Evolutionary conservation across 2,888 invertebrate genomes (phyloP).

Genomic region (Choreutis nemorana): DNA sequence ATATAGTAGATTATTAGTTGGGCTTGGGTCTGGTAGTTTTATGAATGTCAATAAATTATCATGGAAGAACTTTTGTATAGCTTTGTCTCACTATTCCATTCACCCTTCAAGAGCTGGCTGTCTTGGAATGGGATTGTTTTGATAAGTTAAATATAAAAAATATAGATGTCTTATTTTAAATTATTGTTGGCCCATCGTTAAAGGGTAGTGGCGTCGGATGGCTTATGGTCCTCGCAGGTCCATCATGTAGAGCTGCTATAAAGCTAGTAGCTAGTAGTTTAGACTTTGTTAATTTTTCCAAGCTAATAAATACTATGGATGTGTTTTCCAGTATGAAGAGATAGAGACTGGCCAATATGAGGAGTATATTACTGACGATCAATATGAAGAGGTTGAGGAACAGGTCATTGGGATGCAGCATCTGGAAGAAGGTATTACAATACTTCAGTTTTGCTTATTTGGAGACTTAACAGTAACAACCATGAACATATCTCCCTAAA

Average conservation of each 20-base stretch:
- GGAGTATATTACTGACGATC: slow-evolving; percentile 60
- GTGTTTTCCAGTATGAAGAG: slow-evolving; percentile 50
- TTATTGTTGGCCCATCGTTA: no score
- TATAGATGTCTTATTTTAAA: no score
- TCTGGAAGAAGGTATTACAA: slow-evolving; percentile 58
- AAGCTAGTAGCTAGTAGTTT: background rate
- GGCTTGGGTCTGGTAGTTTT: background rate
- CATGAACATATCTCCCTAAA: no score
- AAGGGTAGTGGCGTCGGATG: no score
- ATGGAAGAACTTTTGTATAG: no score
- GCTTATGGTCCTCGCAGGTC: background rate
- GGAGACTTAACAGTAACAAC: no score
- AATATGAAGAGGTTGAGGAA: slow-evolving; percentile 60
- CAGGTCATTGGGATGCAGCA: slow-evolving; percentile 62
- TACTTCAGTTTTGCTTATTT: no score
- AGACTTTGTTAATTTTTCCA: background rate
- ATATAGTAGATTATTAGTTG: background rate
- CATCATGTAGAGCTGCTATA: background rate
- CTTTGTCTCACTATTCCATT: no score
- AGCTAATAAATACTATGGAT: background rate
- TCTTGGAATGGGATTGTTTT: no score
- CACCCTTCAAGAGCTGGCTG: no score
- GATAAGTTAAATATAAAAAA: no score
- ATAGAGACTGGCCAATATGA: slow-evolving; percentile 59
- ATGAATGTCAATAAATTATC: background rate